Conservation (phyloP, 2,888 invertebrate genomes). For the Catocala nupta region DNA sequence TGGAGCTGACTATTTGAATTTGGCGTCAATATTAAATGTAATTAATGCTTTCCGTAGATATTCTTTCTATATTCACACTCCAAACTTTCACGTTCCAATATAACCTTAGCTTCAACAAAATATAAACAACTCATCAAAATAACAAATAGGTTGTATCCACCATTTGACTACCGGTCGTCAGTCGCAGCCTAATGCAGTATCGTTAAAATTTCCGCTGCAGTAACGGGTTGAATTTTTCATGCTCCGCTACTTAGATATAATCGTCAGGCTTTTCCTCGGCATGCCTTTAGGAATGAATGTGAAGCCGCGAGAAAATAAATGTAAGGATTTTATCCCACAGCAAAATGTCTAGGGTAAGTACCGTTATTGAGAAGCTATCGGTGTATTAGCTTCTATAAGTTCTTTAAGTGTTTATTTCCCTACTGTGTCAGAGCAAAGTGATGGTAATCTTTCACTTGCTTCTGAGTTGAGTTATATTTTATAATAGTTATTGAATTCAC, state of each 20-base stretch:
- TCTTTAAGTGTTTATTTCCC: neutral
- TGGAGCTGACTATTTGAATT: no score
- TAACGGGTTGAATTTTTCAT: conserved; percentile 27
- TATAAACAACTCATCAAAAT: conserved; percentile 4
- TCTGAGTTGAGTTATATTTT: no score
- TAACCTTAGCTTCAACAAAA: neutral
- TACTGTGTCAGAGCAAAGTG: no score
- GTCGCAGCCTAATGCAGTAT: conserved; percentile 19
- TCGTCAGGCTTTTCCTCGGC: conserved; percentile 16
- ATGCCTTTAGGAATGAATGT: conserved; percentile 12
- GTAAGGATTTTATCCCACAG: neutral
- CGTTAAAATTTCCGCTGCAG: conserved; percentile 44
- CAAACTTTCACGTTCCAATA: no score
- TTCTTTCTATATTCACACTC: no score
- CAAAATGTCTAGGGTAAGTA: neutral
- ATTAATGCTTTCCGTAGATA: no score
- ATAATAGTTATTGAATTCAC: no score
- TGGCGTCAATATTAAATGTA: no score
- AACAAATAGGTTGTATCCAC: neutral
- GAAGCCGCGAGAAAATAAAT: neutral
- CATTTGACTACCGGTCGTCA: conserved; percentile 3
- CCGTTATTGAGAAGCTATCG: conserved; percentile 1
- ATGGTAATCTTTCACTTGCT: no score
- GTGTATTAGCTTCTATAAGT: neutral
- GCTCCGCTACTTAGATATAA: conserved; percentile 29